These are phyloP conservation scores for Piprites chloris DNA, from an alignment of 2,113 vertebrate species.

Conservation along the genomic window DNA sequence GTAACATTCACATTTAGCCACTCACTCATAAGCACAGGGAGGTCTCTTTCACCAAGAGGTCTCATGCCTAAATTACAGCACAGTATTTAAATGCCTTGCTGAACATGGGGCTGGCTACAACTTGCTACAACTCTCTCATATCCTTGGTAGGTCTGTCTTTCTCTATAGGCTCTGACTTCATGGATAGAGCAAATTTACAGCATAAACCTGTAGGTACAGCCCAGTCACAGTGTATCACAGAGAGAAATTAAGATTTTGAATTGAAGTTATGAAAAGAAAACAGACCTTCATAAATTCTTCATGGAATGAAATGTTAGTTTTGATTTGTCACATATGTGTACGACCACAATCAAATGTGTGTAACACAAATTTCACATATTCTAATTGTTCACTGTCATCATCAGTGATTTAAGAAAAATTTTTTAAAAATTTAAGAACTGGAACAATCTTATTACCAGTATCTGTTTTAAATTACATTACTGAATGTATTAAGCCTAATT, in stretches of 20 bases:
- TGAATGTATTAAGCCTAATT: neutral
- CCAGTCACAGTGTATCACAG: neutral
- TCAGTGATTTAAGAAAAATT: neutral
- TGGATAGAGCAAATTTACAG: neutral
- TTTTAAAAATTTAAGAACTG: neutral
- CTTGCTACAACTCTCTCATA: neutral
- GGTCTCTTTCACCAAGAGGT: neutral
- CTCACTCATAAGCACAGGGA: neutral
- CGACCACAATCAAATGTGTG: neutral
- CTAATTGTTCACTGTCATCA: neutral
- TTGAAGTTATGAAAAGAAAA: neutral
- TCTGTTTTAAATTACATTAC: neutral
- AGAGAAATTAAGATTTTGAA: neutral
- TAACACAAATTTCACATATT: neutral
- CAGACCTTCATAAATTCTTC: neutral
- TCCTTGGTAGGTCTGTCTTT: neutral
- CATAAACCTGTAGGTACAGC: neutral
- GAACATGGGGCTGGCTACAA: neutral
- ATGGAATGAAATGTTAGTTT: neutral
- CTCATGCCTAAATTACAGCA: neutral
- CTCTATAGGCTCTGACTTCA: neutral
- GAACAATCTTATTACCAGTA: neutral
- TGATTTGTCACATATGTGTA: neutral
- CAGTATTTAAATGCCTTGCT: neutral
- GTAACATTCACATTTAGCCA: neutral